A percentile compares a stretch with the other conserved stretches of the same genome.
Conservation (phyloP, 2,113 vertebrate genomes). For the Lethenteron reissneri region DNA sequence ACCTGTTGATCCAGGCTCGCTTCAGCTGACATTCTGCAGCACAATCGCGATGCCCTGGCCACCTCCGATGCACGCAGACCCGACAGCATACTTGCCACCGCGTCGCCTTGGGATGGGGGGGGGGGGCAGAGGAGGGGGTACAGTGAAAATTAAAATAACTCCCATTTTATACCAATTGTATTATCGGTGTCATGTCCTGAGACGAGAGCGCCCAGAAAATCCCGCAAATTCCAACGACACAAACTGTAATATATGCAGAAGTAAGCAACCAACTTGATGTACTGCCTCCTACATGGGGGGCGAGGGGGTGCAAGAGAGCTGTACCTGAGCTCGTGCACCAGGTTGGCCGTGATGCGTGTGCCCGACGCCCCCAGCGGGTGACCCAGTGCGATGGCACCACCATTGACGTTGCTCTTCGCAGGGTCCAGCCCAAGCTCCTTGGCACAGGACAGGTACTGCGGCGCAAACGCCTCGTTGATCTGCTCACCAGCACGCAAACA, state of each 20-base stretch:
- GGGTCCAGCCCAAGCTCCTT: slow-evolving; percentile 49
- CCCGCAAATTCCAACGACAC: too few species aligned
- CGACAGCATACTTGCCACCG: slow-evolving; percentile 55
- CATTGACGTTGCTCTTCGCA: slow-evolving; percentile 56
- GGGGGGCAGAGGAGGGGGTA: neutral
- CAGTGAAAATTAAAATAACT: slow-evolving; percentile 4
- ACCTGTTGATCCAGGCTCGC: too few species aligned
- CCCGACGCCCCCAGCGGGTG: slow-evolving; percentile 74
- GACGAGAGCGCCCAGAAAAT: too few species aligned
- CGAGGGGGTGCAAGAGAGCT: too few species aligned
- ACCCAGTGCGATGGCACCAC: slow-evolving; percentile 75
- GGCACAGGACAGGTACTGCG: slow-evolving; percentile 63
- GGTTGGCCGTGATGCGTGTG: slow-evolving; percentile 55
- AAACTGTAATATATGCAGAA: too few species aligned
- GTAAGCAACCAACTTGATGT: too few species aligned
- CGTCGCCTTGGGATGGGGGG: slow-evolving; percentile 30
- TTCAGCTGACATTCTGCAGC: slow-evolving; percentile 40
- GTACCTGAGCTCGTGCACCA: slow-evolving; percentile 71
- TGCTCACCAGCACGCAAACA: slow-evolving; percentile 13
- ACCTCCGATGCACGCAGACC: slow-evolving; percentile 82
- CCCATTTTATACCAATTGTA: too few species aligned
- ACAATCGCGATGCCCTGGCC: slow-evolving; percentile 78
- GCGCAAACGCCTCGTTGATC: slow-evolving; percentile 88
- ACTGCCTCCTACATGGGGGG: too few species aligned
- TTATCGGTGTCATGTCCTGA: too few species aligned